phyloP scores from a whole-genome alignment of 2,113 vertebrate species.

The Echinops telfairi region DNA sequence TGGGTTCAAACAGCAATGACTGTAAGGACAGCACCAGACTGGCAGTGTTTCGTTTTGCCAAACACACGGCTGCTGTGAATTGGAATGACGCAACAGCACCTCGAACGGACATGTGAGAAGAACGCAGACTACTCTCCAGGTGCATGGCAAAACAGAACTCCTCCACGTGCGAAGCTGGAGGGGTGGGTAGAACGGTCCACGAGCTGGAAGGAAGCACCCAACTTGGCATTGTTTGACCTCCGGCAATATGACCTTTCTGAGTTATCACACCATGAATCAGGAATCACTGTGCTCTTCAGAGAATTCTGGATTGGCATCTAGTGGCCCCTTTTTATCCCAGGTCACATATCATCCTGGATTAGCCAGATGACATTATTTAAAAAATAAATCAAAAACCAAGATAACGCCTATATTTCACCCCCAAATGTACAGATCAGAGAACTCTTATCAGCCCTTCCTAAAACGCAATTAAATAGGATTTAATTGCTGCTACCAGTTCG shows the following conservation, averaged over 20 bases:
- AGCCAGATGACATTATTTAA: conserved; percentile 39
- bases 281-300: neutral
- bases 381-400: conserved; percentile 32
- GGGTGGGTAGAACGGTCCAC: neutral
- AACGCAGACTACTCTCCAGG: neutral
- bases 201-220: neutral
- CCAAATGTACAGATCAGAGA: neutral
- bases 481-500: conserved; percentile 4
- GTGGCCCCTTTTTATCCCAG: neutral
- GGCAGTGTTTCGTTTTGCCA: too few relatives aligned
- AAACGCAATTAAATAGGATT: conserved; percentile 42
- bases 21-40: too few relatives aligned
- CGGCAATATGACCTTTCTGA: conserved; percentile 34
- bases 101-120: neutral
- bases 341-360: neutral
- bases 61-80: too few relatives aligned
- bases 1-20: too few relatives aligned
- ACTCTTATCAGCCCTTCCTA: neutral
- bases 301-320: conserved; percentile 10
- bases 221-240: neutral
- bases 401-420: neutral
- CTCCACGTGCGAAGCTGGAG: neutral
- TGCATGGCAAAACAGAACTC: conserved; percentile 46
- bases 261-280: neutral
- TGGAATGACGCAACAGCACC: too few relatives aligned